Evolutionary conservation across 2,113 vertebrate species (phyloP).

Genomic region (Hydrolagus affinis): DNA sequence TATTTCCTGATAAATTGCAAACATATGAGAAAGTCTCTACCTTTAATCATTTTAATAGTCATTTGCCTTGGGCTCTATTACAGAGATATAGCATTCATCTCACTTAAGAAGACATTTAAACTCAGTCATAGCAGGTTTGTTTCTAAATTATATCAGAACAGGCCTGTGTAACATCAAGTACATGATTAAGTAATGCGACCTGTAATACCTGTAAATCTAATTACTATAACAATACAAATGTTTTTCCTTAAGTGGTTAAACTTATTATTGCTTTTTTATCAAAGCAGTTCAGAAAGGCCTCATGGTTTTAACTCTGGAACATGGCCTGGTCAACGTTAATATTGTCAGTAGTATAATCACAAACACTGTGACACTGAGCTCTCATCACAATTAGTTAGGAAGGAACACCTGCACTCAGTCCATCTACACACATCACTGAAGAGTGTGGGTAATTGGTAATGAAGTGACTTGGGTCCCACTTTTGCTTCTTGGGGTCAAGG

Average conservation of each 20-base stretch:
- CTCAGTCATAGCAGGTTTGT: slow-evolving; percentile 13
- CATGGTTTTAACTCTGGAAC: not conserved
- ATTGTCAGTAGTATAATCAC: not conserved
- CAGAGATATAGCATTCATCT: slow-evolving; percentile 16
- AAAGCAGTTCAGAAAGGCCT: not conserved
- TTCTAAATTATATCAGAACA: not conserved
- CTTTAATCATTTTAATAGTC: slow-evolving; percentile 3
- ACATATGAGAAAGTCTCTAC: not conserved
- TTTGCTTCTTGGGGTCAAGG: too few relatives aligned
- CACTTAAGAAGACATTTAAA: slow-evolving; percentile 8
- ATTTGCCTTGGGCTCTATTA: slow-evolving; percentile 12
- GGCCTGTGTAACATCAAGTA: not conserved
- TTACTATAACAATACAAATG: not conserved
- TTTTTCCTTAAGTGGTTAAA: not conserved
- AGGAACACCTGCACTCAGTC: not conserved
- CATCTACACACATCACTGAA: not conserved
- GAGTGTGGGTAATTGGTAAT: not conserved
- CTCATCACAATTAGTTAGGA: not conserved
- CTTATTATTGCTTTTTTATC: not conserved
- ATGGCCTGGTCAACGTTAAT: not conserved
- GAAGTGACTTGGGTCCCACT: too few relatives aligned
- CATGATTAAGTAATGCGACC: not conserved
- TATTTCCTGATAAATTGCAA: slow-evolving; percentile 24
- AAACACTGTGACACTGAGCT: not conserved
- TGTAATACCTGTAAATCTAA: not conserved